Base-by-base conservation (phyloP, 2,797 vertebrate species). In the Champsocephalus esox region DNA sequence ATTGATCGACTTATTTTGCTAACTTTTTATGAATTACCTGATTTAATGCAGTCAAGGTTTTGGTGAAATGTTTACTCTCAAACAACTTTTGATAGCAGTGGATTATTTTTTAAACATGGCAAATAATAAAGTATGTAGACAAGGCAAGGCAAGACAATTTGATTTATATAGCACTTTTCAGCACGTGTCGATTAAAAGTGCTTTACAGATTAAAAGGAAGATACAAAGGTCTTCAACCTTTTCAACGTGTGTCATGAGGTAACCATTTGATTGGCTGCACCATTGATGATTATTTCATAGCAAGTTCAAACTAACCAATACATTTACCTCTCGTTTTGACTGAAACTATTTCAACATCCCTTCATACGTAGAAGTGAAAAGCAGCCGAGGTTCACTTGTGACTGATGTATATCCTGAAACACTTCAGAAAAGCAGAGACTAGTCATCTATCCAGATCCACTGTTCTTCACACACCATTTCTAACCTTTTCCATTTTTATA, bases 1-100 rank as follows among this genome's bases (percentile, higher is more conserved):
- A 80, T 78, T 51, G 78, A 86, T 88, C 38, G 14, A 58, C 65
- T 83, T 87, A 70, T 44, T 84, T 58, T 79, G 74, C 85, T 80
- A 70, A 65, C 70, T 76, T 80, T 66, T 85, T 80, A 38, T 76
- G 83, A 82, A 70, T 81, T 4, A 82, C 86, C 87, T 63, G 50
- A 82, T 72, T 63, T 80, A 71, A 85, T 79, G 58, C 58, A 76
- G 55, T 19, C 44, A 66, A 38, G 34, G 62, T 60, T 17, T 67
- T 14, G 13, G 28, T 0, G 0, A 75, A 63, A 19, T 64, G n/a
- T 66, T 65, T 64, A 38, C n/a, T 48, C 44, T 72, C 11, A 2
- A 58, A 32, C 10, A 5, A 43, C 28, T 60, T 63, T 64, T 12
- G 10, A 58, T 8, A 9, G 13, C 12, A 19, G 7, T 24, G 14